Evolutionary conservation across 2,113 vertebrate genomes (phyloP).

Genomic region (Periophthalmus modestus): DNA sequence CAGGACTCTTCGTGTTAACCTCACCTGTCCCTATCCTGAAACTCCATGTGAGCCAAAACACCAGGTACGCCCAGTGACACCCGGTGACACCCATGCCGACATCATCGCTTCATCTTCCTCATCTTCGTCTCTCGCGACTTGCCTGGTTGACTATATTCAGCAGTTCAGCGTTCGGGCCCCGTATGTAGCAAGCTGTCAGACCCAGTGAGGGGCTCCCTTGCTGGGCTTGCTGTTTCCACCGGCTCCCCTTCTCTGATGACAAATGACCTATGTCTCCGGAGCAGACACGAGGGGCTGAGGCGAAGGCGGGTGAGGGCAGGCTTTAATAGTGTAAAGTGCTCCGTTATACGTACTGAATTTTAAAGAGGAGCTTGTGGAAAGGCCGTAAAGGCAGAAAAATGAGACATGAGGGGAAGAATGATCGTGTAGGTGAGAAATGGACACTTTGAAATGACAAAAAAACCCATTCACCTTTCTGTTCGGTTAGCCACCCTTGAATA

Average conservation of each 20-base stretch:
- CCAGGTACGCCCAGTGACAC: not conserved
- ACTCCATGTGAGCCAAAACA: constrained; percentile 24
- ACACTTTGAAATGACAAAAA: constrained; percentile 29
- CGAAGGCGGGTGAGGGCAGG: constrained; percentile 53
- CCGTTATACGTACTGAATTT: constrained; percentile 67
- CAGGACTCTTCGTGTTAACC: constrained; percentile 29
- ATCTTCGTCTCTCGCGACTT: constrained; percentile 29
- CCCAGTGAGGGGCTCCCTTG: constrained; percentile 45
- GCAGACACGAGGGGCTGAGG: constrained; percentile 61
- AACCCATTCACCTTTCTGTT: constrained; percentile 41
- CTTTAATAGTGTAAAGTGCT: constrained; percentile 73
- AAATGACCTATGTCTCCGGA: constrained; percentile 73
- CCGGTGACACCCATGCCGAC: constrained; percentile 30
- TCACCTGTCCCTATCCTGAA: constrained; percentile 34
- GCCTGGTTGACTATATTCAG: constrained; percentile 52
- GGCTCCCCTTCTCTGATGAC: constrained; percentile 66
- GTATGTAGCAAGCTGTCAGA: constrained; percentile 44
- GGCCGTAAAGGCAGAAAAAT: constrained; percentile 16
- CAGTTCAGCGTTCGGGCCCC: constrained; percentile 31
- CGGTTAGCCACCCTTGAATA: constrained; percentile 25
- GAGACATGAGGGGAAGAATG: constrained; percentile 24
- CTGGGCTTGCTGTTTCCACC: constrained; percentile 64
- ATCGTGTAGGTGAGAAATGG: constrained; percentile 43
- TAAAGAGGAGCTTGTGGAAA: constrained; percentile 42
- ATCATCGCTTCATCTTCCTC: constrained; percentile 29